A percentile compares a stretch with the other conserved stretches of the same genome.
Conservation (phyloP, 2,113 vertebrate species). For the Carassius auratus region DNA sequence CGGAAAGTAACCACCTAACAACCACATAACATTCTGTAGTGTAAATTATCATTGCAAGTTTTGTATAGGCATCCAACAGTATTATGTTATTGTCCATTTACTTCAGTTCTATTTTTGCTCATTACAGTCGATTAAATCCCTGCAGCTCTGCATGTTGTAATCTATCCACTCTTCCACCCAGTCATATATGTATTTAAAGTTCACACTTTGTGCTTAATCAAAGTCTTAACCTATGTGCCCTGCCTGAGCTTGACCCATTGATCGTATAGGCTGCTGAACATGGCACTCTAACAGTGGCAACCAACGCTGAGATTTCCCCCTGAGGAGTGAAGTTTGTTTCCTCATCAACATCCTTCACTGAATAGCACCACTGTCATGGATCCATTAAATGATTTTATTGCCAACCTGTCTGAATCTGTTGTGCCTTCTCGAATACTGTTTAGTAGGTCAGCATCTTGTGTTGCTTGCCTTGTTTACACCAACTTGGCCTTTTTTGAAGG, state of each 20-base stretch:
- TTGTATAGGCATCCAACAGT: no score
- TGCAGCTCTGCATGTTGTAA: not conserved
- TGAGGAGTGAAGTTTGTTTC: not conserved
- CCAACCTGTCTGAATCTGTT: not conserved
- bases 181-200: constrained; percentile 26
- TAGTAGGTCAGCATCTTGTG: not conserved
- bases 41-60: no score
- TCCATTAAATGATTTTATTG: not conserved
- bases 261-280: constrained; percentile 44
- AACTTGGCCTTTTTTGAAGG: constrained; percentile 33
- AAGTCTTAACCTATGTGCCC: constrained; percentile 51
- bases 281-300: not conserved
- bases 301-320: constrained; percentile 14
- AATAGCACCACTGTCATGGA: not conserved
- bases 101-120: not conserved
- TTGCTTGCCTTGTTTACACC: not conserved
- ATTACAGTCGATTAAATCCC: not conserved
- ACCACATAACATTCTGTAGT: not conserved
- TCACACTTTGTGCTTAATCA: constrained; percentile 44
- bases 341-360: not conserved
- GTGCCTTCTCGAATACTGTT: not conserved
- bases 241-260: constrained; percentile 41
- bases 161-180: not conserved
- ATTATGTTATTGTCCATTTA: not conserved
- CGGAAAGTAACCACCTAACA: not conserved